These are phyloP conservation scores for Cotesia vestalis DNA, from an alignment of 1,140 invertebrate genomes.

Conservation along the genomic window DNA sequence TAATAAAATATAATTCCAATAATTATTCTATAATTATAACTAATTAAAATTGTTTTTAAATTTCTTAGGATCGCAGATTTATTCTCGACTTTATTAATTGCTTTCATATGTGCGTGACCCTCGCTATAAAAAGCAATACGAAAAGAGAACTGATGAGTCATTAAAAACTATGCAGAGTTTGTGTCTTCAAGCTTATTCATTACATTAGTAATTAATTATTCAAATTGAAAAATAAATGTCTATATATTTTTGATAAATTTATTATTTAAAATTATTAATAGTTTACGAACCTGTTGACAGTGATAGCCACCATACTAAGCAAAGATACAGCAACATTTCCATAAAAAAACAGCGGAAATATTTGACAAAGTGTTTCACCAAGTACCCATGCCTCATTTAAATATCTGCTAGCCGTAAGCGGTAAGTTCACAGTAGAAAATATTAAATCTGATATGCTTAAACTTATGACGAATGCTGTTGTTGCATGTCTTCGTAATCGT, in stretches of 20 bases:
- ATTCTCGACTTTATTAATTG: conserved; percentile 26
- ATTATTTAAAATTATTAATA: neutral
- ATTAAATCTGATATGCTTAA: conserved; percentile 86
- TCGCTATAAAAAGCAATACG: conserved; percentile 20
- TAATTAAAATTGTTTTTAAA: conserved; percentile 6
- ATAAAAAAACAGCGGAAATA: conserved; percentile 90
- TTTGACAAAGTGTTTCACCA: conserved; percentile 79
- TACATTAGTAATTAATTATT: neutral
- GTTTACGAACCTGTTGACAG: conserved; percentile 79
- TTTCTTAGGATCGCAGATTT: neutral
- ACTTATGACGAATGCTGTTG: conserved; percentile 87
- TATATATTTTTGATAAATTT: neutral
- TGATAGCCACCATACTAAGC: conserved; percentile 89
- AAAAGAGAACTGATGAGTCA: conserved; percentile 11
- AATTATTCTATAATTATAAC: neutral
- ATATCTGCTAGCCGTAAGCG: conserved; percentile 83
- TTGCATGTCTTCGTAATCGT: conserved; percentile 81
- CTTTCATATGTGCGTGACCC: conserved; percentile 20
- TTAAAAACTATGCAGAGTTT: neutral
- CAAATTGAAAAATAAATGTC: neutral
- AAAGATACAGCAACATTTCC: conserved; percentile 88
- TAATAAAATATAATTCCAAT: neutral
- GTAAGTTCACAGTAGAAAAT: conserved; percentile 85
- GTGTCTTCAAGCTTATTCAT: neutral
- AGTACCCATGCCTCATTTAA: conserved; percentile 83